Conservation (phyloP, 2,888 invertebrate genomes). For the Lutraria lutraria region DNA sequence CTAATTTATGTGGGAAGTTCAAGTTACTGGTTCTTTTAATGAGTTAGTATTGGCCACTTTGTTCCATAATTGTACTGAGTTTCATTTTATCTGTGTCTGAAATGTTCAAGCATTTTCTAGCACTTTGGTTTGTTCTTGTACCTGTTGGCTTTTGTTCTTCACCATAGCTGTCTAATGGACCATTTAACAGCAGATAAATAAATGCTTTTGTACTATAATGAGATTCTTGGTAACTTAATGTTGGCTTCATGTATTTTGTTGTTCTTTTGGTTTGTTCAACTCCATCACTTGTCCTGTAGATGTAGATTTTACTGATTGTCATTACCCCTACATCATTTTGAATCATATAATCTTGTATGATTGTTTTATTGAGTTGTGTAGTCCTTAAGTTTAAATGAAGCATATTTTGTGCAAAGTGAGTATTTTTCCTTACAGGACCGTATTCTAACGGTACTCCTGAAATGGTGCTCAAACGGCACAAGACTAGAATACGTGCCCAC, state of each 20-base stretch:
- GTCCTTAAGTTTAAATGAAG: not conserved
- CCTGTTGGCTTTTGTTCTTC: too few species aligned
- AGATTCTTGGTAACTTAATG: too few species aligned
- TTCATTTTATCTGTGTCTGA: not conserved
- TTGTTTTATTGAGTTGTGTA: not conserved
- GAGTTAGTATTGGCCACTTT: not conserved
- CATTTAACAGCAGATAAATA: too few species aligned
- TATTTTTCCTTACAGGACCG: conserved; percentile 70
- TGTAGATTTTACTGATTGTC: not conserved
- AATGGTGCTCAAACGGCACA: conserved; percentile 77
- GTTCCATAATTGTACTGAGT: not conserved
- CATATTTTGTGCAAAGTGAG: conserved; percentile 10
- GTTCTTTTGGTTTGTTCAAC: too few species aligned
- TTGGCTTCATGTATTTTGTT: too few species aligned
- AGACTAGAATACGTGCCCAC: conserved; percentile 68
- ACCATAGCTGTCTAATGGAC: too few species aligned
- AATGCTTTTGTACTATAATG: too few species aligned
- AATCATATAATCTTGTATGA: not conserved
- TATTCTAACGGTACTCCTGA: conserved; percentile 75
- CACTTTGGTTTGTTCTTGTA: too few species aligned
- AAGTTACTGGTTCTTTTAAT: not conserved
- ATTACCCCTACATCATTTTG: not conserved
- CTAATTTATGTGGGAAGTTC: not conserved
- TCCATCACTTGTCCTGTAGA: too few species aligned
- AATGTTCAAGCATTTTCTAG: too few species aligned